phyloP scores from a whole-genome alignment of 2,113 vertebrate species.

The Notarius quadriscutis region DNA sequence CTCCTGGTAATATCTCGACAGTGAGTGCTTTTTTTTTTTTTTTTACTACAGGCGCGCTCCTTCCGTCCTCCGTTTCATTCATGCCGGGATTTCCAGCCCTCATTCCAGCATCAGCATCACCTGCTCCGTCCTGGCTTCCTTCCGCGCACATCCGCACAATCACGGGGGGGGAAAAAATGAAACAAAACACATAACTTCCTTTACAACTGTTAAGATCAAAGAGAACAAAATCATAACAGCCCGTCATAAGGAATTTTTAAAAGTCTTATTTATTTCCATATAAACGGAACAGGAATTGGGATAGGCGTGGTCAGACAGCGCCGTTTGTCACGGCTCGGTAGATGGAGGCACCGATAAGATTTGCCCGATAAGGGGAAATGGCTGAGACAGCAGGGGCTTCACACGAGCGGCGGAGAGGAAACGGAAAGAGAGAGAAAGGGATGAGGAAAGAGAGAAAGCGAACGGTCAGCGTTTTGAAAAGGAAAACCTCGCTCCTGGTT shows the following conservation, averaged over 20 bases:
- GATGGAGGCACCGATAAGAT: constrained; percentile 70
- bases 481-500: constrained; percentile 50
- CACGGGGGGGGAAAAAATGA: neutral
- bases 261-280: constrained; percentile 43
- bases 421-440: constrained; percentile 48
- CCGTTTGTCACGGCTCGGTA: constrained; percentile 70
- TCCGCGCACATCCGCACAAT: constrained; percentile 54
- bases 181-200: constrained; percentile 40
- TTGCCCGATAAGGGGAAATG: constrained; percentile 67
- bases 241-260: neutral
- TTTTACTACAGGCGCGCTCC: constrained; percentile 66
- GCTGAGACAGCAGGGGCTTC: constrained; percentile 50
- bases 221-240: neutral
- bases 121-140: constrained; percentile 48
- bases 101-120: constrained; percentile 74
- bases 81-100: constrained; percentile 72
- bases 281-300: constrained; percentile 66
- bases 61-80: constrained; percentile 75
- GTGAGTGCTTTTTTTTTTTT: constrained; percentile 46
- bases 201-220: constrained; percentile 45
- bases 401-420: constrained; percentile 51
- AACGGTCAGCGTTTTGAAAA: constrained; percentile 49
- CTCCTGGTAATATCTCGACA: constrained; percentile 74
- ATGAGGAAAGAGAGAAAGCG: constrained; percentile 33
- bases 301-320: constrained; percentile 76